Evolutionary conservation across 92 coral and sea anemone genomes (phyloP), one percentile per base, ranked within the genome.

Genomic region (Porites rus): DNA sequence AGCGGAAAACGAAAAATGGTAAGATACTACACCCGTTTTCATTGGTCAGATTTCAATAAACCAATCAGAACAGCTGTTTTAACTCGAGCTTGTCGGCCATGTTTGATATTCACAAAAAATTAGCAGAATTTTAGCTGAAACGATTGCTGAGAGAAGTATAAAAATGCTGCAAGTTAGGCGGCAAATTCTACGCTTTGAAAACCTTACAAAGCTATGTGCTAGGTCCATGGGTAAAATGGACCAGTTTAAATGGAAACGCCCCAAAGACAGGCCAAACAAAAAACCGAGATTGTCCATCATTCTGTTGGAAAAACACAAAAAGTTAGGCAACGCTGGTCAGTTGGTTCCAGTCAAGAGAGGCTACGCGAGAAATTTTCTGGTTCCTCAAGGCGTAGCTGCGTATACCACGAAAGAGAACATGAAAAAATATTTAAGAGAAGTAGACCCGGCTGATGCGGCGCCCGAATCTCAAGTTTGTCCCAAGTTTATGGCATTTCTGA

Each of bases 331-430:
- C 83, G 90, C 87, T 84, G 99, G 99, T 0, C 94, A 95, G 67
- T 75, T 92, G 92, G 98, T 97, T 54, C 85, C 92, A 11, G 99
- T 97, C 4, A 91, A 95, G 72, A 92, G 98, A 43, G 98, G 99
- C 11, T 93, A 82, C 85, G 99, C 98, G 10, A 91, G 99, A 16
- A 95, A 90, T 81, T 83, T 73, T 69, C 92, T 97, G 38, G 88
- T 97, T 24, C 97, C 94, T 68, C 90, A 93, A 69, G 94, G 94
- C 14, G 80, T 93, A 81, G 99, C 99, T 64, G 98, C 91, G 0
- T 97, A 97, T 81, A 98, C 98, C 53, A 97, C 99, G 7, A 88
- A 86, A 83, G 99, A 97, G 50, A 97, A 97, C 80, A 92, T 90
- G 71, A 81, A 84, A 70, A 88, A 81, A 51, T 95, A 91, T 56